Conservation (phyloP, 2,797 vertebrate genomes). For the Cercopithecus diana region DNA sequence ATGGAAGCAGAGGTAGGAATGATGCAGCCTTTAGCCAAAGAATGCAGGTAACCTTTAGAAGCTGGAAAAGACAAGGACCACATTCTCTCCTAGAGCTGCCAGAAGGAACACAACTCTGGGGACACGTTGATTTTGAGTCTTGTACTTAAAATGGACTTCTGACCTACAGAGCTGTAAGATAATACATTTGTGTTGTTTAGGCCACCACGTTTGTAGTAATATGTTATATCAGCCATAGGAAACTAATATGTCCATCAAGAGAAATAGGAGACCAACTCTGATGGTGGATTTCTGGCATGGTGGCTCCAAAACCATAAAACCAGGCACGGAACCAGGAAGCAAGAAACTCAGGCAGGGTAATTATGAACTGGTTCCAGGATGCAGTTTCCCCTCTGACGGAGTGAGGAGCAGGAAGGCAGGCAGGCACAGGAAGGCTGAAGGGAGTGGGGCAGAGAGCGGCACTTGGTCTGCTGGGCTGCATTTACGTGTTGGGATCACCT, state of each 20-base stretch:
- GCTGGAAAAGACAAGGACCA: too few species aligned
- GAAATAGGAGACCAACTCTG: not conserved
- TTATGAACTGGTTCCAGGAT: rapidly evolving
- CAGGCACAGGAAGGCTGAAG: rapidly evolving
- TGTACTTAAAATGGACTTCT: not conserved
- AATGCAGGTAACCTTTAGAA: rapidly evolving
- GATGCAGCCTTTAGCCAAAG: rapidly evolving
- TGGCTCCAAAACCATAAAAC: rapidly evolving
- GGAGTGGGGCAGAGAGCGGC: not conserved
- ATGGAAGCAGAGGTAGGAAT: rapidly evolving
- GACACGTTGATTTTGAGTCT: not conserved
- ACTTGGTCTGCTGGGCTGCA: not conserved
- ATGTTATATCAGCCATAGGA: not conserved
- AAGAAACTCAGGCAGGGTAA: too few species aligned
- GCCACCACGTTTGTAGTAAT: not conserved
- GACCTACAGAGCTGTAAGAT: not conserved
- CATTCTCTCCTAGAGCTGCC: not conserved
- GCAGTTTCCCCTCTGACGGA: rapidly evolving
- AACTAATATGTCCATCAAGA: not conserved
- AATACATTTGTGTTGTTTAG: not conserved
- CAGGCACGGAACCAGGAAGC: not conserved
- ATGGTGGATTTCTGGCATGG: not conserved
- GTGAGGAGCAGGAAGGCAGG: not conserved
- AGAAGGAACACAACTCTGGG: rapidly evolving
- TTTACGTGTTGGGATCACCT: not conserved